These are phyloP conservation scores for Cephus cinctus DNA, from an alignment of 1,140 invertebrate genomes.

Conservation along the genomic window DNA sequence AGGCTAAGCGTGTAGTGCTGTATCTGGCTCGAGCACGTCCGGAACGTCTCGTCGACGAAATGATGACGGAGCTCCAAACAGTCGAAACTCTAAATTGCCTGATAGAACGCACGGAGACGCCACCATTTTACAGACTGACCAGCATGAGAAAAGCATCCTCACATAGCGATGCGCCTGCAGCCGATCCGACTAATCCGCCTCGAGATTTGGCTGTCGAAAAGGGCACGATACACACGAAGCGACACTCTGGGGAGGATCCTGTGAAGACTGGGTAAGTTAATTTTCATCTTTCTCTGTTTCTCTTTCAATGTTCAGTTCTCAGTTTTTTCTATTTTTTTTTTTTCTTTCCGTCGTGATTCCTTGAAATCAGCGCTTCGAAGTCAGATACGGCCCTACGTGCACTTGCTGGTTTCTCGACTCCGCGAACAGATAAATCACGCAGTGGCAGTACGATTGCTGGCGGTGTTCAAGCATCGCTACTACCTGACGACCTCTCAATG, in stretches of 20 bases:
- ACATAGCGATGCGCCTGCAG: constrained; percentile 69
- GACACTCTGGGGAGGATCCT: constrained; percentile 90
- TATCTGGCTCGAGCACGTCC: constrained; percentile 89
- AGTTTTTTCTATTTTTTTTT: constrained; percentile 5
- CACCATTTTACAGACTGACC: constrained; percentile 93
- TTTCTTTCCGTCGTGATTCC: neutral
- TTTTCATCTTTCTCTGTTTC: constrained; percentile 9
- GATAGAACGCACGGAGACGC: constrained; percentile 94
- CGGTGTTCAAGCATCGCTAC: constrained; percentile 63
- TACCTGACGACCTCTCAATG: constrained; percentile 61
- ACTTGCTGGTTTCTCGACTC: constrained; percentile 57
- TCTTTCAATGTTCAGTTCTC: neutral
- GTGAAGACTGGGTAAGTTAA: constrained; percentile 65
- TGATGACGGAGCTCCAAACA: constrained; percentile 95
- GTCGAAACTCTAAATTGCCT: constrained; percentile 93
- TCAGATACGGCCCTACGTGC: constrained; percentile 62
- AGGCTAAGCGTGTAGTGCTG: constrained; percentile 93
- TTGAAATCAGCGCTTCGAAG: constrained; percentile 44
- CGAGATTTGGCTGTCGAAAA: constrained; percentile 74
- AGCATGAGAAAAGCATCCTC: constrained; percentile 87
- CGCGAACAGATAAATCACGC: constrained; percentile 60
- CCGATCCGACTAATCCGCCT: constrained; percentile 54
- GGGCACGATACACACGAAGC: constrained; percentile 94
- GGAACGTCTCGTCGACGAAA: constrained; percentile 90
- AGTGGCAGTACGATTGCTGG: constrained; percentile 55